Conservation (phyloP, 2,797 vertebrate species). For the Emydoidea blandingii region DNA sequence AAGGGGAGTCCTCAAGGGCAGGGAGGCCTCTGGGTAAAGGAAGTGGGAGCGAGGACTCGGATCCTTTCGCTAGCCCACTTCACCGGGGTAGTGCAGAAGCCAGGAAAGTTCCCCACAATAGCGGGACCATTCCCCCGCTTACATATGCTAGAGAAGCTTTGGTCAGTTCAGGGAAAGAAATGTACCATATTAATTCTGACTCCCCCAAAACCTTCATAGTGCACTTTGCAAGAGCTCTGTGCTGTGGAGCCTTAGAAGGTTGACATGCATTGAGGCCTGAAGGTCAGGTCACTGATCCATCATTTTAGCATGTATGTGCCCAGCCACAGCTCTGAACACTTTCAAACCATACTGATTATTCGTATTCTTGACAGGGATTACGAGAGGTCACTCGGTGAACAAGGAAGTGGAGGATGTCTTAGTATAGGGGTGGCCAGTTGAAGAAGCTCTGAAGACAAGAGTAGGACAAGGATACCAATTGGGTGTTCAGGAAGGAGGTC, state of each 20-base stretch:
- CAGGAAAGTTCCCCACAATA: no score
- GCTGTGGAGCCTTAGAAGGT: not conserved
- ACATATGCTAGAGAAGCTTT: not conserved
- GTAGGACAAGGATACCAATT: not conserved
- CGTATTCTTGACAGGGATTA: not conserved
- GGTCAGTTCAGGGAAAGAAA: not conserved
- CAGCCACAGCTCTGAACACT: not conserved
- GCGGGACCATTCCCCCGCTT: no score
- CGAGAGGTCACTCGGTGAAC: not conserved
- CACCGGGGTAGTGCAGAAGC: no score
- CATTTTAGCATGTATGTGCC: not conserved
- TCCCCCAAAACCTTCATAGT: not conserved
- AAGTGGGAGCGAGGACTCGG: no score
- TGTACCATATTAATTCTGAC: not conserved
- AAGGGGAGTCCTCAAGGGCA: no score
- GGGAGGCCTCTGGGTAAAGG: no score
- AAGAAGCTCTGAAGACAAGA: not conserved
- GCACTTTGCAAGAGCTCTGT: not conserved
- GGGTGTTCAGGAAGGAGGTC: not conserved
- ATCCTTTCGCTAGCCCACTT: no score
- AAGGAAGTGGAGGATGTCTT: not conserved
- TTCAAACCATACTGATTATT: not conserved
- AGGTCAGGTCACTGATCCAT: not conserved
- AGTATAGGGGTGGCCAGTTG: not conserved
- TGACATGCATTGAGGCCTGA: not conserved